Conservation (phyloP, 2,888 invertebrate genomes). For the Prosapia bicincta region DNA sequence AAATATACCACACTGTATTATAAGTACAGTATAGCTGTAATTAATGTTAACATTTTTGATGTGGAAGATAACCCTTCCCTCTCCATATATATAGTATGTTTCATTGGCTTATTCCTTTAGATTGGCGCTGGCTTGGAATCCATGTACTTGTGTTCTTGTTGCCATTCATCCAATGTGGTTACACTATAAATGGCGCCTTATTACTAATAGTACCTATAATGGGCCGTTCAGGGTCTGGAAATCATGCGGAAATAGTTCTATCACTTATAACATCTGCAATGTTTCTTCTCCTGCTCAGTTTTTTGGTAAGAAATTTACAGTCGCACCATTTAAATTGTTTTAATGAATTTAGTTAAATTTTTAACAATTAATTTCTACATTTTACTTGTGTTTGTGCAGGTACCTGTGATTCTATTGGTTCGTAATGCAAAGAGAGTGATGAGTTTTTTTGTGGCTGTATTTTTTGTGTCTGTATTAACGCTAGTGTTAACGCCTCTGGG, state of each 20-base stretch:
- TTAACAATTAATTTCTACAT: too few relatives aligned
- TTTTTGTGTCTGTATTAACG: conserved; percentile 53
- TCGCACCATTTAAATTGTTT: too few relatives aligned
- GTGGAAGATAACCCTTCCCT: too few relatives aligned
- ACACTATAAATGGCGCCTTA: conserved; percentile 65
- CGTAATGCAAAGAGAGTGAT: conserved; percentile 52
- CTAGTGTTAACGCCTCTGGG: conserved; percentile 65
- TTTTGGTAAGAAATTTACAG: conserved; percentile 35
- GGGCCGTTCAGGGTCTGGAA: conserved; percentile 69
- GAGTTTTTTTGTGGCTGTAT: conserved; percentile 52
- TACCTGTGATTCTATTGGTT: conserved; percentile 48
- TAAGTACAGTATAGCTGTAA: too few relatives aligned
- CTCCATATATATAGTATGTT: too few relatives aligned
- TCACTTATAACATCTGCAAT: conserved; percentile 37
- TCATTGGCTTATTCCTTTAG: too few relatives aligned
- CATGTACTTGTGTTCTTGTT: conserved; percentile 54
- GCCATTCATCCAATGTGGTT: conserved; percentile 65
- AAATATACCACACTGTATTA: too few relatives aligned
- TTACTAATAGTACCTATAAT: conserved; percentile 76
- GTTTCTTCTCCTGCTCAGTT: conserved; percentile 38
- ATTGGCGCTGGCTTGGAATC: conserved; percentile 54
- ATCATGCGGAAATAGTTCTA: conserved; percentile 62
- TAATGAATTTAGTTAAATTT: too few relatives aligned
- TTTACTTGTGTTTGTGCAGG: too few relatives aligned
- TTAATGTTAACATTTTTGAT: too few relatives aligned